phyloP scores from a whole-genome alignment of 2,888 invertebrate species.

The Apodemia zela region DNA sequence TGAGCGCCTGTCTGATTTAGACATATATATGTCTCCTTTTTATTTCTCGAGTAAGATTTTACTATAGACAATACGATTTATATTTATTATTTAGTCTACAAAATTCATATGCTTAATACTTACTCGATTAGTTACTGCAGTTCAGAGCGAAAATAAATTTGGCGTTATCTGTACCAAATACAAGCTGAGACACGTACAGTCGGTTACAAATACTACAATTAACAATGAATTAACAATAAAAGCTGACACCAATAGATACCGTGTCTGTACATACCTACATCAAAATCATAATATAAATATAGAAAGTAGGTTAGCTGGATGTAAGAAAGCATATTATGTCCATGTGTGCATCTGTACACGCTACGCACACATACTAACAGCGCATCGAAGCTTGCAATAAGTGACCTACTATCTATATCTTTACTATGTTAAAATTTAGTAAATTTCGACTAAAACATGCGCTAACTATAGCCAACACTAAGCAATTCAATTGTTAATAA shows the following conservation, averaged over 20 bases:
- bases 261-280: conserved; percentile 30
- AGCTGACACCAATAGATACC: conserved; percentile 44
- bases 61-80: no score
- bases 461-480: conserved; percentile 26
- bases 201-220: conserved; percentile 35
- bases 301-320: no score
- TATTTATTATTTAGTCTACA: no score
- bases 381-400: no score
- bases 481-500: conserved; percentile 16
- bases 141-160: background rate
- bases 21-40: no score
- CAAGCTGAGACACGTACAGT: conserved; percentile 27
- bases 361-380: background rate
- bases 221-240: conserved; percentile 42
- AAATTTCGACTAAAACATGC: conserved; percentile 40
- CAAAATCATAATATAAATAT: no score
- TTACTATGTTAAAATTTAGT: conserved; percentile 29
- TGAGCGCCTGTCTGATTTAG: no score
- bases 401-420: no score
- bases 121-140: background rate
- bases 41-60: no score
- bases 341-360: background rate
- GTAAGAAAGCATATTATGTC: no score
- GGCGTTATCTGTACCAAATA: conserved; percentile 13
- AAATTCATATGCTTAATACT: no score